phyloP scores from a whole-genome alignment of 2,888 invertebrate species.

The Acanthosepion pharaonis region DNA sequence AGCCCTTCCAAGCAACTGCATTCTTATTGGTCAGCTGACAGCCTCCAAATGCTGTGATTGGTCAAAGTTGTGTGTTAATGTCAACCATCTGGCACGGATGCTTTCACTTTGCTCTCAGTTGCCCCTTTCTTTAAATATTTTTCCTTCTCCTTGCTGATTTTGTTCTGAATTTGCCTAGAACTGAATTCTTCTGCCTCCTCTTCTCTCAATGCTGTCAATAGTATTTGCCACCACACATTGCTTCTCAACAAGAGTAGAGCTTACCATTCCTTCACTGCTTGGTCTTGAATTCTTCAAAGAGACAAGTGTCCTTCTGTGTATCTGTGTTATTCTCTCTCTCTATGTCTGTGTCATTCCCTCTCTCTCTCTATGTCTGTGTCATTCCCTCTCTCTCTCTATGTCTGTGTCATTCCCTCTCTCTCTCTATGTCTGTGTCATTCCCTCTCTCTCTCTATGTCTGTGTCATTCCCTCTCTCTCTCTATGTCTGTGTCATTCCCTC shows the following conservation, averaged over 20 bases:
- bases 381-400: background rate
- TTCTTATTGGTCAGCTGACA: background rate
- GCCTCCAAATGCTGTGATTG: background rate
- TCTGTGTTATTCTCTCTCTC: background rate
- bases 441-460: background rate
- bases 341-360: background rate
- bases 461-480: background rate
- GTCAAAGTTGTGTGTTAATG: background rate
- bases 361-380: background rate
- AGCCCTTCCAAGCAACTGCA: background rate
- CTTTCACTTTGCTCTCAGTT: background rate
- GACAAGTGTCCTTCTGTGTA: background rate
- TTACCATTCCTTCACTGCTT: background rate
- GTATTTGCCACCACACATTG: too few species aligned
- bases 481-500: background rate
- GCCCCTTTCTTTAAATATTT: background rate
- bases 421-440: background rate
- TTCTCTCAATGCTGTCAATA: background rate
- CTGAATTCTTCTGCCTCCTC: background rate
- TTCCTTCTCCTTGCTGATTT: background rate
- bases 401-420: background rate
- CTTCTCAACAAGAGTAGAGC: background rate
- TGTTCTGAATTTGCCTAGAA: background rate
- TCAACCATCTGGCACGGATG: background rate
- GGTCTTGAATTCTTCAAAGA: background rate